Conservation (phyloP, 2,113 vertebrate species). For the Motacilla tschutschensis region DNA sequence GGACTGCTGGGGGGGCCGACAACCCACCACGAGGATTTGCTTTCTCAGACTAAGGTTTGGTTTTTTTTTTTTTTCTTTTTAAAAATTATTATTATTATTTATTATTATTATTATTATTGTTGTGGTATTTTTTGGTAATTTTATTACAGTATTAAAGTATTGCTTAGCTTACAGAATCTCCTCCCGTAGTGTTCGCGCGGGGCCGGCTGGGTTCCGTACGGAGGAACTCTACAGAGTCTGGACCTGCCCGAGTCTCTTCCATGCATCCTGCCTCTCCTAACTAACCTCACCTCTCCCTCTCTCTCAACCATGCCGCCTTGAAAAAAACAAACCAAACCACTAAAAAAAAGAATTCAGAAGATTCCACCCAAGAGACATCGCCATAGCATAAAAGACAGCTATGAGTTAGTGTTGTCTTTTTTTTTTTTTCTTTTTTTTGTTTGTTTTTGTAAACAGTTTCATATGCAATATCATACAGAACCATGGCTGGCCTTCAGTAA, state of each 20-base stretch:
- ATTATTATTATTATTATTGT: slow-evolving; percentile 32
- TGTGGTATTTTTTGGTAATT: slow-evolving; percentile 65
- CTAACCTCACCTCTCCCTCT: slow-evolving; percentile 16
- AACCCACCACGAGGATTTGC: slow-evolving; percentile 43
- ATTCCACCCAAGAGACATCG: slow-evolving; percentile 64
- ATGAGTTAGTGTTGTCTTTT: slow-evolving; percentile 71
- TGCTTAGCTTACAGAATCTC: slow-evolving; percentile 76
- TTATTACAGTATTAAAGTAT: slow-evolving; percentile 81
- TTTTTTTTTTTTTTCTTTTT: background rate
- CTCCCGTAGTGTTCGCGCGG: slow-evolving; percentile 64
- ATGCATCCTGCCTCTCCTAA: slow-evolving; percentile 39
- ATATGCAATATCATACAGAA: slow-evolving; percentile 80
- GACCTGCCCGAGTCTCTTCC: slow-evolving; percentile 49
- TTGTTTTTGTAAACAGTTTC: slow-evolving; percentile 81
- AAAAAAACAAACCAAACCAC: slow-evolving; percentile 54
- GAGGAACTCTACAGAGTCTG: slow-evolving; percentile 66
- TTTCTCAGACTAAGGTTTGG: background rate
- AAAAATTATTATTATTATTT: background rate
- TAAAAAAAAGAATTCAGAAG: slow-evolving; percentile 27
- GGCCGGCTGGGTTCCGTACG: slow-evolving; percentile 49
- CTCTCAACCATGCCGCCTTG: slow-evolving; percentile 9
- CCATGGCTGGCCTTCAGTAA: slow-evolving; percentile 81
- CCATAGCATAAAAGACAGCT: slow-evolving; percentile 72
- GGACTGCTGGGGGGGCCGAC: slow-evolving; percentile 55
- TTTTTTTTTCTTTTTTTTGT: slow-evolving; percentile 31